Evolutionary conservation across 1,140 invertebrate genomes (phyloP).

Genomic region (Wiebesia pumilae): DNA sequence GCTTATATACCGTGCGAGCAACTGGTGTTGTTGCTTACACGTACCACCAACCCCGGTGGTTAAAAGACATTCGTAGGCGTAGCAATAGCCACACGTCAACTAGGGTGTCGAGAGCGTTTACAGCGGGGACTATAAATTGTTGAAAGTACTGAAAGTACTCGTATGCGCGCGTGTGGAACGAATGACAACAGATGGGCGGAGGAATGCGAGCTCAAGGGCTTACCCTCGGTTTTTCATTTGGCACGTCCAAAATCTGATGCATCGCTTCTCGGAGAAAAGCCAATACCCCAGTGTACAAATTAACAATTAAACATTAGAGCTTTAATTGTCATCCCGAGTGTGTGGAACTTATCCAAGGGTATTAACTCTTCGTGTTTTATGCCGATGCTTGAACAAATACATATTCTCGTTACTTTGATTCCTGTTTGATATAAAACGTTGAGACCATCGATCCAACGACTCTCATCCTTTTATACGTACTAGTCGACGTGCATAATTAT

Average conservation of each 20-base stretch:
- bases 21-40: constrained; percentile 62
- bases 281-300: not conserved
- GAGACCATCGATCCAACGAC: too few relatives aligned
- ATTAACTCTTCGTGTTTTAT: too few relatives aligned
- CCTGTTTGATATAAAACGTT: too few relatives aligned
- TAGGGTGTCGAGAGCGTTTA: constrained; percentile 70
- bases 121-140: constrained; percentile 46
- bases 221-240: not conserved
- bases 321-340: too few relatives aligned
- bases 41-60: not conserved
- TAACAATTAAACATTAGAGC: too few relatives aligned
- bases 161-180: not conserved
- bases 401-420: too few relatives aligned
- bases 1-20: constrained; percentile 66
- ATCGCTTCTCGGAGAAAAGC: not conserved
- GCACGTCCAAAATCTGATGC: constrained; percentile 58
- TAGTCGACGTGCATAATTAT: too few relatives aligned
- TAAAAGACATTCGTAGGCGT: constrained; percentile 14
- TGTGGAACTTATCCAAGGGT: too few relatives aligned
- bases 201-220: constrained; percentile 12
- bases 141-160: constrained; percentile 4
- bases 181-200: constrained; percentile 67
- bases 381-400: too few relatives aligned
- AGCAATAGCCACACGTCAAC: constrained; percentile 24
- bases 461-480: too few relatives aligned